phyloP scores from a whole-genome alignment of 2,113 vertebrate species.

The Panthera uncia region DNA sequence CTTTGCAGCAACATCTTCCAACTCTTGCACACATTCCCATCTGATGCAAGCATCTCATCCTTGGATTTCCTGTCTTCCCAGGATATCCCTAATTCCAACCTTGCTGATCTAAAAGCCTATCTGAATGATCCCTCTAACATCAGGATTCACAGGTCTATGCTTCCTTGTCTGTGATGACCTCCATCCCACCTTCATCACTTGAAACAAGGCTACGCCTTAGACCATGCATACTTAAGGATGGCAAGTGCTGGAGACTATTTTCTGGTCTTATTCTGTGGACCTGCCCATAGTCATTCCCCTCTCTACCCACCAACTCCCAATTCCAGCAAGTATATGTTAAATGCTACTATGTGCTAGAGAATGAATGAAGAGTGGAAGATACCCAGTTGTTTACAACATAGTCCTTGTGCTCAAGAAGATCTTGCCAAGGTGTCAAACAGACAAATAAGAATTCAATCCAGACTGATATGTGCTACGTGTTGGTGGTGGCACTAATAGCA shows the following conservation, averaged over 20 bases:
- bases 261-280: neutral
- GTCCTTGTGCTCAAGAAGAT: neutral
- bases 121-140: neutral
- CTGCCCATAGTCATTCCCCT: neutral
- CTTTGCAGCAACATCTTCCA: neutral
- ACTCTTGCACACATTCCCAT: neutral
- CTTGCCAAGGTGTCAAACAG: neutral
- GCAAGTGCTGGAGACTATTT: neutral
- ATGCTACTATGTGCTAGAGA: neutral
- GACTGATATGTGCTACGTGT: neutral
- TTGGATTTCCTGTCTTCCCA: neutral
- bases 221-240: no score
- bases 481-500: neutral
- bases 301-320: neutral
- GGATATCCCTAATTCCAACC: neutral
- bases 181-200: neutral
- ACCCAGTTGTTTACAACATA: neutral
- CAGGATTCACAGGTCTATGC: neutral
- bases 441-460: neutral
- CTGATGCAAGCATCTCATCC: neutral
- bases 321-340: neutral
- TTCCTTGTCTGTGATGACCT: neutral
- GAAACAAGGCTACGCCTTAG: neutral
- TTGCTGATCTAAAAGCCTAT: neutral
- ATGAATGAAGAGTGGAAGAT: neutral